Conservation (phyloP, 1,140 invertebrate genomes). For the Zelostemma sp. region DNA sequence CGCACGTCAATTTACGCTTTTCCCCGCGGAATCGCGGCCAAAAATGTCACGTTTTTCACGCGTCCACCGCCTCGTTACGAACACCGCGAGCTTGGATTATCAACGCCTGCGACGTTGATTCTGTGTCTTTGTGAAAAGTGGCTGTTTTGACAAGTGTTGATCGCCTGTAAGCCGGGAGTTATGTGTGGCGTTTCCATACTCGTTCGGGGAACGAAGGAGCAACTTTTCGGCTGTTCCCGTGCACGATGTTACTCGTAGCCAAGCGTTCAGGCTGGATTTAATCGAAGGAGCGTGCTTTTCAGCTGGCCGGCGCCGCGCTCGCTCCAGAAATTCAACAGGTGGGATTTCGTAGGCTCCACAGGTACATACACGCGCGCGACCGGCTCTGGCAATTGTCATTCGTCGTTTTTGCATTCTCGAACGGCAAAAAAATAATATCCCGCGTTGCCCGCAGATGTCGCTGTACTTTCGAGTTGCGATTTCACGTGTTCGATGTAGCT, state of each 20-base stretch:
- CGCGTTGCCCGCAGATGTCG: too few species aligned
- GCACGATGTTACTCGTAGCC: too few species aligned
- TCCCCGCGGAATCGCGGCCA: constrained; percentile 3
- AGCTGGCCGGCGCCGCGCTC: neutral
- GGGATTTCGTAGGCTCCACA: constrained; percentile 53
- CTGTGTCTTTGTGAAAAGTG: constrained; percentile 18
- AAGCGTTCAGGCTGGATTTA: neutral
- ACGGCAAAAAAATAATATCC: too few species aligned
- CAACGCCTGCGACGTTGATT: too few species aligned
- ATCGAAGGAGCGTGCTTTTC: neutral
- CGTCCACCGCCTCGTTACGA: neutral
- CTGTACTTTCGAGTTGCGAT: too few species aligned
- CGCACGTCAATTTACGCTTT: constrained; percentile 29
- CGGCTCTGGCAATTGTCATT: too few species aligned
- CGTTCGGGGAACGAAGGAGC: too few species aligned
- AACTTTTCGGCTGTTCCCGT: too few species aligned
- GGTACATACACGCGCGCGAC: too few species aligned
- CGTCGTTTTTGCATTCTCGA: too few species aligned
- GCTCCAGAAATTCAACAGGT: constrained; percentile 57
- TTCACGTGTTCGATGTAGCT: too few species aligned
- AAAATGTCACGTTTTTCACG: constrained; percentile 25
- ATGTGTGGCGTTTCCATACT: neutral
- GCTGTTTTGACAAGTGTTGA: neutral
- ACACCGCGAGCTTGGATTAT: neutral
- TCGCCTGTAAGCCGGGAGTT: too few species aligned